Base-by-base conservation (phyloP, 2,797 vertebrate species). In the Lagocephalus sceleratus region DNA sequence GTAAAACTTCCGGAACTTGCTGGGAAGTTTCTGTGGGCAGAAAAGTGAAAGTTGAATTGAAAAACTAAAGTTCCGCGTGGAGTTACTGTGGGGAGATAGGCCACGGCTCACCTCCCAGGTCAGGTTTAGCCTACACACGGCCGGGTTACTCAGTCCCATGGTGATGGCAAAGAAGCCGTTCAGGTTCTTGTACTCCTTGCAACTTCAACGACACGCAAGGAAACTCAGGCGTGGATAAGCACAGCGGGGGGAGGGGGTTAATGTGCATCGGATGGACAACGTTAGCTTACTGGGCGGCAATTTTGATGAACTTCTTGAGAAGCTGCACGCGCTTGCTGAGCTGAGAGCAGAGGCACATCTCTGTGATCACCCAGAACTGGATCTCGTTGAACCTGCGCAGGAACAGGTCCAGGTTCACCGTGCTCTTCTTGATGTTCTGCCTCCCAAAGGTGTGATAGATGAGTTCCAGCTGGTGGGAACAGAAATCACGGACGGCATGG, bases 261-360 rank as follows among this genome's bases (percentile, higher is more conserved):
- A 35, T 12, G 3, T 3, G 32, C 12, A 35, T 3, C 32, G 26
- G 26, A 2, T 7, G 25, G 26, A 9, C 26, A 10, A 11, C 11
- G 26, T 48, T 54, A 73, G 93, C 95, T 94, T 89, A 99, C 97
- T 99, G 96, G 21, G 96, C 94, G 44, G 96, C 95, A 45, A 99
- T 95, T 91, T 99, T 99, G 87, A 98, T 95, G 75, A 97, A 98
- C 88, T 99, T 99, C 90, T 98, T 98, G 73, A 99, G 89, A 32
- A 99, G 94, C 68, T 99, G 97, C 76, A 99, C 97, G 23, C 97
- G 91, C 69, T 99, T 99, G 90, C 93, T 95, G 79, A 98, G 94
- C 73, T 95, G 94, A 71, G 94, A 81, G 75, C 97, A 98, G 78
- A 99, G 91, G 81, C 94, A 97, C 65, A 97, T 89, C 87, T 99